Conservation (phyloP, 2,888 invertebrate genomes). For the Mimumesa dahlbomi region DNA sequence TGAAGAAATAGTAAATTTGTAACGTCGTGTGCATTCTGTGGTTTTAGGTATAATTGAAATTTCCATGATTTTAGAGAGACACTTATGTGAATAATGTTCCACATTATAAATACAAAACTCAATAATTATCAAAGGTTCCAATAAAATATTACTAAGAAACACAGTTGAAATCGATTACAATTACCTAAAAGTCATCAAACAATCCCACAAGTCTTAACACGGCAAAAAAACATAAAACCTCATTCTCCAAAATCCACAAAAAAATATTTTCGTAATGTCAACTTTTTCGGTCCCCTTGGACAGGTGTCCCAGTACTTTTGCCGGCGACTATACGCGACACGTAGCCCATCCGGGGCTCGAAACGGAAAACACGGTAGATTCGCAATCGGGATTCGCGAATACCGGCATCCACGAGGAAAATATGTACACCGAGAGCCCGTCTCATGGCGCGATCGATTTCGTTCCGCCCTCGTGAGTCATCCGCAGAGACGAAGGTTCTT, state of each 20-base stretch:
- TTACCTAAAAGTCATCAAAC: too few relatives aligned
- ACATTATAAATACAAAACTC: too few relatives aligned
- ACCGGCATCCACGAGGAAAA: constrained; percentile 17
- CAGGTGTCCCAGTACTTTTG: too few relatives aligned
- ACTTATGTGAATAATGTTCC: too few relatives aligned
- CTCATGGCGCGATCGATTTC: constrained; percentile 49
- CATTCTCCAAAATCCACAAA: background rate
- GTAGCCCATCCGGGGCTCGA: background rate
- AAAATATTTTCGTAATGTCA: background rate
- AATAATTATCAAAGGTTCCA: too few relatives aligned
- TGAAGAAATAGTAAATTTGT: too few relatives aligned
- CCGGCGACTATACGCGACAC: background rate
- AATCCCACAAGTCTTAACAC: too few relatives aligned
- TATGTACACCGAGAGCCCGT: constrained; percentile 1
- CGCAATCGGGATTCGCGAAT: too few relatives aligned
- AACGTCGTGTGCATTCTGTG: too few relatives aligned
- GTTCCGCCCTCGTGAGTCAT: constrained; percentile 50
- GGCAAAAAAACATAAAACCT: background rate
- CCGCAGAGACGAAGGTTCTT: constrained; percentile 46
- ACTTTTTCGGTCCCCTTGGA: background rate
- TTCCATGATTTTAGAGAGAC: too few relatives aligned
- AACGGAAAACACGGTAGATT: background rate
- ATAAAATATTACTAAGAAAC: background rate
- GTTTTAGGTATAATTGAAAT: too few relatives aligned
- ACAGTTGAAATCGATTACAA: background rate